Percentiles rank a stretch among this genome's conserved stretches.
Conservation (phyloP, 2,888 invertebrate species). For the Zaprionus obscuricornis region DNA sequence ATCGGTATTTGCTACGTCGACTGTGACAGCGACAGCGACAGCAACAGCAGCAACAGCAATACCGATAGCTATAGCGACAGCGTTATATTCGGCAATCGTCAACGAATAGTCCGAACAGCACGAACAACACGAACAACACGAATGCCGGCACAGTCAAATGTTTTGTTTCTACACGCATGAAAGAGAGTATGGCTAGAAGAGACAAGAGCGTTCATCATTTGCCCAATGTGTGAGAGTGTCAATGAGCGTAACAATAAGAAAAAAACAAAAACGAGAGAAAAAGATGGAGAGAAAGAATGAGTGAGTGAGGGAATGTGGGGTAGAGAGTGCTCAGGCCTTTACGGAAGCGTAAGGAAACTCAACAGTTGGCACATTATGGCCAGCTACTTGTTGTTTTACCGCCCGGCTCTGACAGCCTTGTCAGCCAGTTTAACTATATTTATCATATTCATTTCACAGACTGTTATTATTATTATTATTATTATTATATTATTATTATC, state of each 20-base stretch:
- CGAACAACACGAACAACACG: no score
- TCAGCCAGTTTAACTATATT: no score
- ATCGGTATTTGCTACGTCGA: neutral
- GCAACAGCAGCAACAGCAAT: neutral
- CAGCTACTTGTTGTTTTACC: constrained; percentile 49
- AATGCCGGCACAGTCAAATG: no score
- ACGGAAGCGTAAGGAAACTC: constrained; percentile 77
- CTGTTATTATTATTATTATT: no score
- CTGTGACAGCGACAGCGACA: neutral
- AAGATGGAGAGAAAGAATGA: neutral
- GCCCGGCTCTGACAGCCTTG: no score
- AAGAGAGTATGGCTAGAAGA: no score
- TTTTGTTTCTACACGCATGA: no score
- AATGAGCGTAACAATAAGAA: constrained; percentile 3
- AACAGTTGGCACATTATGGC: constrained; percentile 79
- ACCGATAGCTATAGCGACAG: neutral
- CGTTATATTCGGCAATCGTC: no score
- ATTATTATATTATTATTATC: no score
- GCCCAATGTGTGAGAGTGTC: constrained; percentile 9
- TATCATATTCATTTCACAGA: no score
- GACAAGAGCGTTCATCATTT: no score
- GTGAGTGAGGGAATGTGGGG: constrained; percentile 8
- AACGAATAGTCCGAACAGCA: no score
- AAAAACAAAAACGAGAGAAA: neutral
- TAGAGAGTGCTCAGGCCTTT: constrained; percentile 1